phyloP scores from a whole-genome alignment of 2,113 vertebrate species.

The Platysteira castanea region DNA sequence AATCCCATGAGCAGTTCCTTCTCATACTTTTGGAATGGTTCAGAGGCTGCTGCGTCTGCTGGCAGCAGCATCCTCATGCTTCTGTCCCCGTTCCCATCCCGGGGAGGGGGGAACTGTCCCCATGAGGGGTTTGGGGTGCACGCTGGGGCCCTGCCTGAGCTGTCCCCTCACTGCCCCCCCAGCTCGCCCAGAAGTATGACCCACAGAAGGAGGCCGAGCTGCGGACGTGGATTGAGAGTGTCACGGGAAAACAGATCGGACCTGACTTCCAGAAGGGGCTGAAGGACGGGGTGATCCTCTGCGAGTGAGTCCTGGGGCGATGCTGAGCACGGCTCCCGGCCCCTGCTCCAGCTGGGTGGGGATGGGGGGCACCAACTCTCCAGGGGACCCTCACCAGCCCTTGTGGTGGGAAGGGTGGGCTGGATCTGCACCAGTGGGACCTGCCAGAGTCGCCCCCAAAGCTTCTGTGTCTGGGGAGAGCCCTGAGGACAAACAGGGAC shows the following conservation, averaged over 20 bases:
- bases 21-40: neutral
- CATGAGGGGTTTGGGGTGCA: neutral
- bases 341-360: neutral
- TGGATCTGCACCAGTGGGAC: rapidly evolving
- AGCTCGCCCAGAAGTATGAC: conserved; percentile 95
- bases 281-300: conserved; percentile 86
- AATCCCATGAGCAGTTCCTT: rapidly evolving
- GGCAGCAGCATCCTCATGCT: rapidly evolving
- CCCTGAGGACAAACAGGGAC: neutral
- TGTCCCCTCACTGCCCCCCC: neutral
- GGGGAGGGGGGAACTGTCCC: too few relatives aligned
- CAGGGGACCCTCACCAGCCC: neutral
- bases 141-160: neutral
- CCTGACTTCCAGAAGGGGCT: conserved; percentile 92
- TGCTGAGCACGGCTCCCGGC: neutral
- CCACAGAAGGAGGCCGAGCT: conserved; percentile 87
- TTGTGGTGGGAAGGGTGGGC: neutral
- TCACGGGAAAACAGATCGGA: conserved; percentile 81
- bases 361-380: neutral
- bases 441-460: too few relatives aligned
- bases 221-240: conserved; percentile 85
- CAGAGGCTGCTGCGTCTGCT: neutral
- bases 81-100: rapidly evolving
- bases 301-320: conserved; percentile 79
- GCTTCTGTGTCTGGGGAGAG: neutral